Conservation (phyloP, 2,797 vertebrate species). For the Falco berigora region DNA sequence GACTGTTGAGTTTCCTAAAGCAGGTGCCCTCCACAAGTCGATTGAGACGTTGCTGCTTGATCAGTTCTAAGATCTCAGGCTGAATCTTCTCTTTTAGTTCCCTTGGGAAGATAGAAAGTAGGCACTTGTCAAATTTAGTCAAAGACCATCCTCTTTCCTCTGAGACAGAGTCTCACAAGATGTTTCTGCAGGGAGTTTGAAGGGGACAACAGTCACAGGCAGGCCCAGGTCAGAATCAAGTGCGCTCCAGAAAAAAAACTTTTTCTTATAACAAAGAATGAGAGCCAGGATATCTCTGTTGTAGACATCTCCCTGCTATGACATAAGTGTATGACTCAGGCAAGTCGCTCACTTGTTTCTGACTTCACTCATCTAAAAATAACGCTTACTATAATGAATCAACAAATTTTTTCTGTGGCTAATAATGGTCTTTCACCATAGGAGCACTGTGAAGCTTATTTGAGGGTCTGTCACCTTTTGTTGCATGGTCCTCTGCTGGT, state of each 20-base stretch:
- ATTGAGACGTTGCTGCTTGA: conserved; percentile 98
- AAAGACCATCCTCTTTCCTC: neutral
- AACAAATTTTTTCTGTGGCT: neutral
- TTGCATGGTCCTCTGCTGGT: neutral
- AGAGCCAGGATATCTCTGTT: neutral
- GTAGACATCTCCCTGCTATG: neutral
- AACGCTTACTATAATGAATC: neutral
- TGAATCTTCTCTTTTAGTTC: conserved; percentile 99
- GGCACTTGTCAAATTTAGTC: neutral
- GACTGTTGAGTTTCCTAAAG: conserved; percentile 97
- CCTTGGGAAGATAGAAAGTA: conserved; percentile 70
- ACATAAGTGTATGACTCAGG: neutral
- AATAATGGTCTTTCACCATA: neutral
- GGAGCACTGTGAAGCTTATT: neutral
- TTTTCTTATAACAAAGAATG: neutral
- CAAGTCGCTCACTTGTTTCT: neutral
- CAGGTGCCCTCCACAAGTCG: conserved; percentile 97
- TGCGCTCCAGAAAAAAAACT: neutral
- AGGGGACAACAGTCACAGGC: neutral
- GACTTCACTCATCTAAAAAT: conserved; percentile 3
- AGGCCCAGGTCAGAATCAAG: neutral
- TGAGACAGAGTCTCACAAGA: neutral
- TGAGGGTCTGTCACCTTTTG: neutral
- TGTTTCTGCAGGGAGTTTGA: neutral
- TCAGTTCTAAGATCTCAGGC: conserved; percentile 98